These are phyloP conservation scores for Julus scandinavius DNA, from an alignment of 2,888 invertebrate genomes.

Conservation along the genomic window DNA sequence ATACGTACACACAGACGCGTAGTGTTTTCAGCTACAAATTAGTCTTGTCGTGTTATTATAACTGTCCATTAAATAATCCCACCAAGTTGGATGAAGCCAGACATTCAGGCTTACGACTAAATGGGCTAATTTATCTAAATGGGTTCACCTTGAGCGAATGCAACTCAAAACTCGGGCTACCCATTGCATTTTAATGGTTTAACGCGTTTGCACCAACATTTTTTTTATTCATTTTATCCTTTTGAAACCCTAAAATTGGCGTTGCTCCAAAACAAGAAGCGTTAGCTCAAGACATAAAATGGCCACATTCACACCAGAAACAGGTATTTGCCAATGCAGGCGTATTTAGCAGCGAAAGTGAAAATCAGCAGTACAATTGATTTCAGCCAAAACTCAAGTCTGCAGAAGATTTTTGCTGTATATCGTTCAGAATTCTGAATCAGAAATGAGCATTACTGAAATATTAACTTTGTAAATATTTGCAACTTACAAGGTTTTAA, in stretches of 20 bases:
- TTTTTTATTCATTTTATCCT: neutral
- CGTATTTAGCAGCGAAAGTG: neutral
- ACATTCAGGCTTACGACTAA: conserved; percentile 8
- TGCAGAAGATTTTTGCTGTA: too few species aligned
- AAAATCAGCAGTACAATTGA: too few species aligned
- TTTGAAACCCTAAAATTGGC: neutral
- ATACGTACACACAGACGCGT: too few species aligned
- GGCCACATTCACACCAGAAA: neutral
- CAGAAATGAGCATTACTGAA: too few species aligned
- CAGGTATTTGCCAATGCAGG: neutral
- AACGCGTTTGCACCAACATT: conserved; percentile 9
- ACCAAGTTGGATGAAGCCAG: conserved; percentile 12
- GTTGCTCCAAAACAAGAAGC: neutral
- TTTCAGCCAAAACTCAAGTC: too few species aligned
- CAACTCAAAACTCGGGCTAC: neutral
- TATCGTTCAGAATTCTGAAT: too few species aligned
- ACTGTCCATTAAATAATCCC: conserved; percentile 39
- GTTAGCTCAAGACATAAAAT: neutral
- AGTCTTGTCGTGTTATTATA: conserved; percentile 31
- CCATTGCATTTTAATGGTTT: conserved; percentile 39
- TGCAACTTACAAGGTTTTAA: too few species aligned
- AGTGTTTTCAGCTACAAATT: conserved; percentile 12
- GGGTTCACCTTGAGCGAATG: conserved; percentile 28
- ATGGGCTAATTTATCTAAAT: conserved; percentile 28
- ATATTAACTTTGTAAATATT: too few species aligned